A percentile compares a stretch with the other conserved stretches of the same genome.
Conservation (phyloP, 2,113 vertebrate species). For the Vombatus ursinus region DNA sequence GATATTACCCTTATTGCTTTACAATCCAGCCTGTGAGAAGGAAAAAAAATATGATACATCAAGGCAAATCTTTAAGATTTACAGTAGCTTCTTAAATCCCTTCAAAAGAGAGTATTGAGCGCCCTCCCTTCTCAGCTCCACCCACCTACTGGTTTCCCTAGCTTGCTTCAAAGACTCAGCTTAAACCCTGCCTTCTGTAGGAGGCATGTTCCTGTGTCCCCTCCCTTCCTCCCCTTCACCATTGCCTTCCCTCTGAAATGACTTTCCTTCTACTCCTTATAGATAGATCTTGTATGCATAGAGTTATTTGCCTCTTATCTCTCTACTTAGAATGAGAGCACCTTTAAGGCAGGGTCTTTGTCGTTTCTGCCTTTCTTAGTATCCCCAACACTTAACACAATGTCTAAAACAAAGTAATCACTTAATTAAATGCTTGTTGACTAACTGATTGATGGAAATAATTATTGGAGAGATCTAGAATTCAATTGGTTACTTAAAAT, state of each 20-base stretch:
- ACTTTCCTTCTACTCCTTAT: not conserved
- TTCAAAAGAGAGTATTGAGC: not conserved
- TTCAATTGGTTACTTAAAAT: not conserved
- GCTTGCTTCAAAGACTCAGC: not conserved
- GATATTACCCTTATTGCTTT: not conserved
- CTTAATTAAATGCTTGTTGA: not conserved
- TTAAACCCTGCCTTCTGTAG: not conserved
- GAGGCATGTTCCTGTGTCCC: not conserved
- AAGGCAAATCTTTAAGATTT: not conserved
- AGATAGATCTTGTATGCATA: no score
- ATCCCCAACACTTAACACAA: not conserved
- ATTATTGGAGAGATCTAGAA: not conserved
- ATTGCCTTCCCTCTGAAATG: not conserved
- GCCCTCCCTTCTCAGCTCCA: not conserved
- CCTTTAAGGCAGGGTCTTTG: not conserved
- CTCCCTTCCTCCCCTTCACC: not conserved
- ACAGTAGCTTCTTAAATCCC: not conserved
- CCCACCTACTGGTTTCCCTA: not conserved
- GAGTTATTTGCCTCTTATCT: no score
- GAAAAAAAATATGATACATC: not conserved
- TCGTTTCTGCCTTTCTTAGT: not conserved
- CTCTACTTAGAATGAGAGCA: not conserved
- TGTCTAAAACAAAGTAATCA: not conserved
- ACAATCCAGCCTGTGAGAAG: not conserved
- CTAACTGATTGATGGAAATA: not conserved